phyloP scores from a whole-genome alignment of 2,113 vertebrate species.

The Vulpes ferrilata region DNA sequence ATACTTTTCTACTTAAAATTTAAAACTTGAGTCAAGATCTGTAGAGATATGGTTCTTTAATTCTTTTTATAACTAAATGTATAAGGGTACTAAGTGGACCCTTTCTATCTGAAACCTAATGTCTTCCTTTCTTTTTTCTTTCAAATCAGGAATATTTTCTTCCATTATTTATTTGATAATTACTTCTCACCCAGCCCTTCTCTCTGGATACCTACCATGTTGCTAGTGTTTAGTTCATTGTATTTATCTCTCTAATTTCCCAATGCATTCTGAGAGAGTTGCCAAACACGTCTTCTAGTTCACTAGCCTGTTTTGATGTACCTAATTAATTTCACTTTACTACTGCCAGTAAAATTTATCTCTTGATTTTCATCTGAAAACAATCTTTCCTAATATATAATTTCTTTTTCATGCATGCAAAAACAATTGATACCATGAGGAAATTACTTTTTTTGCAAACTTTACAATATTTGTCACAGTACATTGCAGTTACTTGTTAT shows the following conservation, averaged over 20 bases:
- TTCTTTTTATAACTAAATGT: not conserved
- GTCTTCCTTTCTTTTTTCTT: not conserved
- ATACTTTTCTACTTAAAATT: not conserved
- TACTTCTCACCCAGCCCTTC: not conserved
- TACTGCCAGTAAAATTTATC: not conserved
- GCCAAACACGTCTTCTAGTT: not conserved
- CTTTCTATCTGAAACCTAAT: not conserved
- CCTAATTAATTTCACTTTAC: constrained; percentile 42
- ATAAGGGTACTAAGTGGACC: not conserved
- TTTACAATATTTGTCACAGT: not conserved
- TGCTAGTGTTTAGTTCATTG: not conserved
- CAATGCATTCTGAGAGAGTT: not conserved
- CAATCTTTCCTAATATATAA: not conserved
- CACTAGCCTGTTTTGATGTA: constrained; percentile 13
- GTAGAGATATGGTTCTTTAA: not conserved
- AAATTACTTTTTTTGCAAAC: not conserved
- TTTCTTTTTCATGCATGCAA: not conserved
- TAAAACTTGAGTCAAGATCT: constrained; percentile 1
- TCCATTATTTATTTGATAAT: not conserved
- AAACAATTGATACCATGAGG: not conserved
- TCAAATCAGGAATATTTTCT: not conserved
- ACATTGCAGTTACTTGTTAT: not conserved
- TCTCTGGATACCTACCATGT: not conserved
- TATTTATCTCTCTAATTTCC: constrained; percentile 21
- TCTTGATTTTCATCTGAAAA: constrained; percentile 25